Evolutionary conservation across 1,140 invertebrate genomes (phyloP).

Genomic region (Neodiprion virginianus): DNA sequence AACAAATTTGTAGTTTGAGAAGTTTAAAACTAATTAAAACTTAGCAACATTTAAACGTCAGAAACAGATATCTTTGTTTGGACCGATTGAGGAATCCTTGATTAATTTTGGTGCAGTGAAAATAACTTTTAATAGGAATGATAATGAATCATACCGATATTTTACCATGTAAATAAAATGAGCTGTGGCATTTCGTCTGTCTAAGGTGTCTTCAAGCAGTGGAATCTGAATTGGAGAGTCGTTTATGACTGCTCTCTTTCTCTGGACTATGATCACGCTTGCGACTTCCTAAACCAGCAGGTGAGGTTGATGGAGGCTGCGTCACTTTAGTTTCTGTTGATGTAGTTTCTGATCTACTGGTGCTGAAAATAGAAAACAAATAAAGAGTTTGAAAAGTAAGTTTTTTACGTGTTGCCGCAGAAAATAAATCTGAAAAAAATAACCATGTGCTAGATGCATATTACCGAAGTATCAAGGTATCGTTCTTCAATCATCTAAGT

Average conservation of each 20-base stretch:
- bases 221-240: constrained; percentile 41
- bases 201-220: constrained; percentile 24
- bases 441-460: too few species aligned
- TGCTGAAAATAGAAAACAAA: constrained; percentile 3
- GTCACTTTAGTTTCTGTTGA: background rate
- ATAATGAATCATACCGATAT: background rate
- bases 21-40: too few species aligned
- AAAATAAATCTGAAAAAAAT: too few species aligned
- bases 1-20: too few species aligned
- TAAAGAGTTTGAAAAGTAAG: background rate
- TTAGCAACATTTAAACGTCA: too few species aligned
- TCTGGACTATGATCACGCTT: constrained; percentile 54
- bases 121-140: too few species aligned
- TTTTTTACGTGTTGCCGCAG: too few species aligned
- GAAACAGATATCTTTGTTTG: too few species aligned
- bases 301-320: constrained; percentile 10
- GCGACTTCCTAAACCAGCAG: constrained; percentile 29
- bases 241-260: constrained; percentile 44
- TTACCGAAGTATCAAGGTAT: too few species aligned
- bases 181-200: background rate
- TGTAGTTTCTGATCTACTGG: background rate
- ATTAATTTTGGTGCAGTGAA: too few species aligned
- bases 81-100: too few species aligned
- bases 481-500: too few species aligned
- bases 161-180: constrained; percentile 1